Evolutionary conservation across 2,113 vertebrate species (phyloP), one percentile per base, ranked within the genome.

Genomic region (Phalacrocorax aristotelis): DNA sequence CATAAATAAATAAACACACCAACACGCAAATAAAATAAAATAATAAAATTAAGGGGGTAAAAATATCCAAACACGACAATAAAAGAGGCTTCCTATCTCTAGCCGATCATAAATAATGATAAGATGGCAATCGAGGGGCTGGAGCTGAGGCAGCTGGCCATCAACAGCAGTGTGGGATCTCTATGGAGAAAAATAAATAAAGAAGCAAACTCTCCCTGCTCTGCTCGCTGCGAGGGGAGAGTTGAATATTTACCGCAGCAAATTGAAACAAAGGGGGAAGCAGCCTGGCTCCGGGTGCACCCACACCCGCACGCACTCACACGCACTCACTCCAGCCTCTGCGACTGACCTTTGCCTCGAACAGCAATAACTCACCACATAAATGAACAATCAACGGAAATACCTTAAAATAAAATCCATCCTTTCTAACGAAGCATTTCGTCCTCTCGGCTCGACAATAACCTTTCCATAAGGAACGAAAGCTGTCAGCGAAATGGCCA

Each of bases 321-420:
- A 77, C 96, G 90, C 97, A 94, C 95, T 96, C 97, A 11, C 96
- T 97, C 95, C 97, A 98, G 98, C 97, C 97, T 97, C 97, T 98
- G 97, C 95, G 89, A 98, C 98, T 99, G 98, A 99, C 99, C 99
- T 99, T 99, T 99, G 98, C 98, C 98, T 98, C 98, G 92, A 98
- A 95, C 96, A 97, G 98, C 98, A 98, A 98, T 99, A 99, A 99
- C 98, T 99, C 99, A 99, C 98, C 98, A 97, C 98, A 98, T 98
- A 99, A 99, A 99, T 98, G 99, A 99, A 99, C 99, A 99, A 99
- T 99, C 98, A 98, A 97, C 98, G 99, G 99, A 99, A 99, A 99
- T 99, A 99, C 99, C 99, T 99, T 99, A 99, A 99, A 99, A 99
- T 99, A 99, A 99, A 99, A 99, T 99, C 99, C 99, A 99, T 99